Evolutionary conservation across 2,113 vertebrate species (phyloP), one percentile per base, ranked within the genome.

Genomic region (Rutilus rutilus): DNA sequence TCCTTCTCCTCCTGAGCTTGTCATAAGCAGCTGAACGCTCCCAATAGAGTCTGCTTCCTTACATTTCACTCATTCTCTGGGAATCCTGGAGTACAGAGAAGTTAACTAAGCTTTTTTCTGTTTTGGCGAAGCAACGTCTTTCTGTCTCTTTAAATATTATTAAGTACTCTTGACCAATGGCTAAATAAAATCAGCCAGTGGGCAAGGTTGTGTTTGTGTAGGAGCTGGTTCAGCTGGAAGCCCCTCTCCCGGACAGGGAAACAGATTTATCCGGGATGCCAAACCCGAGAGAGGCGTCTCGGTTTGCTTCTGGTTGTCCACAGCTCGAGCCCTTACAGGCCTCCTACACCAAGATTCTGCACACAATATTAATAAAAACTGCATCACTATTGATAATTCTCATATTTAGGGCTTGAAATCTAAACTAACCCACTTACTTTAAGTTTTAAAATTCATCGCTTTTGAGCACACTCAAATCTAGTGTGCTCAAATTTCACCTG

Each of bases 191-290:
- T 92, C 92, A 90, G 90, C 90, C 89, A 90, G 90, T 86, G 86
- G 90, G 92, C 90, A 91, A 91, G 91, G 88, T 85, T 90, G 87
- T 95, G 93, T 94, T 95, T 94, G 93, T 91, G 86, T 92, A 90
- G 95, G 94, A 95, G 90, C 90, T 78, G 84, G 82, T 94, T 94
- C 92, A 94, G 90, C 92, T 94, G 93, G 94, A 94, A 93, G 91
- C 84, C 88, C 59, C 90, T 88, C 91, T 90, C 89, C 67, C 79
- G 83, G 59, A 82, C 81, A 86, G 79, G 62, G 86, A 79, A 86
- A 88, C 78, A 62, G 86, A 89, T 85, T 89, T 82, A 60, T 82
- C 52, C 62, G 82, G 84, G 45, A 78, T 90, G 93, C 92, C 93
- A 94, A 94, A 94, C 93, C 92, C 92, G 80, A 90, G 90, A 93